These are phyloP conservation scores for Antechinus stuartii DNA, from an alignment of 2,113 vertebrate species.

Conservation along the genomic window DNA sequence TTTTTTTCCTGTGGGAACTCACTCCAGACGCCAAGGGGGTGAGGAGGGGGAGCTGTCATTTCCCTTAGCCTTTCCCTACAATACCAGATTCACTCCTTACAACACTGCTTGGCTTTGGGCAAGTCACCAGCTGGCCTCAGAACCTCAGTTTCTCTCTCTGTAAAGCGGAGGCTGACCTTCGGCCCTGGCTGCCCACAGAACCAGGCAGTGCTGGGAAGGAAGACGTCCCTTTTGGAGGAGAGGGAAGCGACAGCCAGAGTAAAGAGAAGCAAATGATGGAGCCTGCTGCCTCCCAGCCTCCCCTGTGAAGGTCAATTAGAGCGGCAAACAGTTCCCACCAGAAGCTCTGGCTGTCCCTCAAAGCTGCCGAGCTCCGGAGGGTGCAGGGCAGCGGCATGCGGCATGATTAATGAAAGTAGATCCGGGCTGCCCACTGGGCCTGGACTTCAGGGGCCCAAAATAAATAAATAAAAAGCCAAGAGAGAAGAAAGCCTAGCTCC, in stretches of 20 bases:
- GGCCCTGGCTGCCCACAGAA: slow-evolving; percentile 49
- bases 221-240: slow-evolving; percentile 33
- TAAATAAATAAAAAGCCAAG: slow-evolving; percentile 21
- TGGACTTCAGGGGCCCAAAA: slow-evolving; percentile 37
- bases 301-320: slow-evolving; percentile 66
- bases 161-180: slow-evolving; percentile 66
- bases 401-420: slow-evolving; percentile 34
- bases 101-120: slow-evolving; percentile 53
- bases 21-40: slow-evolving; percentile 52
- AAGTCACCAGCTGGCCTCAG: slow-evolving; percentile 54
- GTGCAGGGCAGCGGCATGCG: slow-evolving; percentile 36
- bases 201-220: slow-evolving; percentile 37
- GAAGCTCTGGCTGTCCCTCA: slow-evolving; percentile 69
- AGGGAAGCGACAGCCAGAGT: slow-evolving; percentile 8
- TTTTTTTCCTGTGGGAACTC: slow-evolving; percentile 78
- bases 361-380: slow-evolving; percentile 60
- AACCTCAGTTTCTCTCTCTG: slow-evolving; percentile 58
- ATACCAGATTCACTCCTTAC: slow-evolving; percentile 55
- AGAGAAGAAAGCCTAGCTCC: slow-evolving; percentile 36
- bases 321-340: slow-evolving; percentile 59
- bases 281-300: slow-evolving; percentile 63
- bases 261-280: slow-evolving; percentile 48
- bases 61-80: slow-evolving; percentile 11
- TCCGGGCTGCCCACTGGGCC: slow-evolving; percentile 24
- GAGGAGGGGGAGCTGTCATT: slow-evolving; percentile 1